Base-by-base conservation (phyloP, 2,113 vertebrate species). In the Urocolius indicus region DNA sequence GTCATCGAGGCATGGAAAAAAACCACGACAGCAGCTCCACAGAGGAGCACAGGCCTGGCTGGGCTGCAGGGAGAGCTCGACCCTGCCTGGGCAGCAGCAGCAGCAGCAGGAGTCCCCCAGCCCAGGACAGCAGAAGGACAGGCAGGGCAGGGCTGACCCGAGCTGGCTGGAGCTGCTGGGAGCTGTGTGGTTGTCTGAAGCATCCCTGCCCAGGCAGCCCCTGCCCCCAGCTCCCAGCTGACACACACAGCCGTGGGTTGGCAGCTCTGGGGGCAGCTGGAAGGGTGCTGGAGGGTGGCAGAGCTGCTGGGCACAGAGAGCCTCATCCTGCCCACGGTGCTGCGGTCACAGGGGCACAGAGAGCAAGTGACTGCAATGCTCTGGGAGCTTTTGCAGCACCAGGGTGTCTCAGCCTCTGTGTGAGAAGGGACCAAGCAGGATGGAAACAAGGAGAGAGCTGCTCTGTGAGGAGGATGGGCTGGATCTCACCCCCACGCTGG, bases 321-420 rank as follows among this genome's bases (percentile, higher is more conserved):
- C 48, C 73, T 36, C 22, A 27, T 71, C 21, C 58, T 78, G 66
- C 74, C 66, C 51, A 46, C 5, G 1, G 38, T 4, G 32, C 58
- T 10, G 36, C 4, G 2, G 65, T 20, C 8, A 41, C 38, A 41
- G 38, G 38, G 38, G 16, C 8, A 41, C 38, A 41, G 38, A 12
- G 38, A 41, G 1, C 1, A 2, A 0, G 1, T 13, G 41, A n/a
- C 12, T n/a, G n/a, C n/a, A n/a, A 13, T 1, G 12, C 34, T 55
- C 5, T 0, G 1, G 12, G 24, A 24, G 75, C 49, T 57, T 57
- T 16, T 7, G 72, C 48, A 49, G 63, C 48, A 13, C 48, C 2
- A 1, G 6, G 41, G 41, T 19, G 61, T 23, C 55, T 36, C 26
- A 9, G 46, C 46, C 46, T 46, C 36, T 4, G 1, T 0, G 1